These are phyloP conservation scores for Andrena fulva DNA, from an alignment of 2,888 invertebrate genomes.

Conservation along the genomic window DNA sequence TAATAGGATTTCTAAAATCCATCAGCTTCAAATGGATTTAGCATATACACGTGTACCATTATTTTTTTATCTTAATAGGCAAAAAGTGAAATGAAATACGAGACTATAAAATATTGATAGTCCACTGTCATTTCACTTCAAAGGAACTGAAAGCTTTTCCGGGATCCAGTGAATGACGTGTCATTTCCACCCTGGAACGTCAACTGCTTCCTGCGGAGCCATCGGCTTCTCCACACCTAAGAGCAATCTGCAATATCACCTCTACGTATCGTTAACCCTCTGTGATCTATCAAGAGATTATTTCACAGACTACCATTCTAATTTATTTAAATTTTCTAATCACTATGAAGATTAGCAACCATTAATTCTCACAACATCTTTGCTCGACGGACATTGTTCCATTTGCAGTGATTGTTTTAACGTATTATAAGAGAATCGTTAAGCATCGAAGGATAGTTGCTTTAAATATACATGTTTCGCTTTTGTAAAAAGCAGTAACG, in stretches of 20 bases:
- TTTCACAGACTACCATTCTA: conserved; percentile 52
- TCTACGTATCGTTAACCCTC: conserved; percentile 47
- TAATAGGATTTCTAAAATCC: conserved; percentile 32
- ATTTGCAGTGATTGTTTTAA: too few relatives aligned
- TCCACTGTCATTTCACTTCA: conserved; percentile 33
- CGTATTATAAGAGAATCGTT: too few relatives aligned
- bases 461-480: too few relatives aligned
- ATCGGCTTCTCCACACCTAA: conserved; percentile 57
- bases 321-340: conserved; percentile 66
- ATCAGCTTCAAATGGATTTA: too few relatives aligned
- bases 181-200: conserved; percentile 75
- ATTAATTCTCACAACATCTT: neutral
- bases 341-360: conserved; percentile 57
- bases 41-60: too few relatives aligned
- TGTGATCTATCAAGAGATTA: neutral
- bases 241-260: conserved; percentile 56
- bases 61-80: too few relatives aligned
- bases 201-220: conserved; percentile 71
- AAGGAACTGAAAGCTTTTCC: conserved; percentile 55
- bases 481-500: too few relatives aligned
- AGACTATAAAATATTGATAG: conserved; percentile 26
- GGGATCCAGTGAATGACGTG: conserved; percentile 76
- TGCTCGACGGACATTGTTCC: too few relatives aligned
- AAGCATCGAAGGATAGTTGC: too few relatives aligned
- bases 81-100: too few relatives aligned